Evolutionary conservation across 2,888 invertebrate genomes (phyloP), one percentile per base, ranked within the genome.

Genomic region (Ormyrus thymus): DNA sequence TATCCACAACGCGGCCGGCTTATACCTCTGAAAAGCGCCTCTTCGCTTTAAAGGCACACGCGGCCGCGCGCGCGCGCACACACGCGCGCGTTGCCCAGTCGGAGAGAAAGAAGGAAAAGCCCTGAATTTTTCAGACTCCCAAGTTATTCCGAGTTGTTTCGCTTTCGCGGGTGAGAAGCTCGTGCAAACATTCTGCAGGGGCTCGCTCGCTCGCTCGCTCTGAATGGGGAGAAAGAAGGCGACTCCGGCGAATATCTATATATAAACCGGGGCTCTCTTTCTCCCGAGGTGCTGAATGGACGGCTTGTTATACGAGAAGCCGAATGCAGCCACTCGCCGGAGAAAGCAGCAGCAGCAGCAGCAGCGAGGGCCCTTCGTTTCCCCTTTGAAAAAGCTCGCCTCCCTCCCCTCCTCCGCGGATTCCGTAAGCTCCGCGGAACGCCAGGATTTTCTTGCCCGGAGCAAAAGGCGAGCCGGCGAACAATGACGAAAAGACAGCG

Each of bases 41-140:
- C 56, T 69, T 56, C 0, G 58, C 56, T 69, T 69, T 69, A 48
- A 69, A 55, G 69, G 15, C 65, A 10, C 29, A 29, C 29, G 1
- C 29, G 29, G n/a, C n/a, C 29, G 29, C 29, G 29, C 29, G 29
- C 29, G 29, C 29, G 1, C 29, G 3, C 29, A 29, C 29, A 29
- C 29, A 0, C 29, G 4, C 29, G 4, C 29, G 4, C 29, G 4
- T 29, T 29, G 29, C 29, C 29, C 29, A 29, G 29, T 29, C 29
- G 29, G 29, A 29, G 29, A 29, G 29, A 29, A 29, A 62, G 68
- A 81, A 82, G 81, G 81, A 83, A 29, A 81, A 82, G 82, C 81
- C 29, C 80, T 85, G 83, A 83, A 85, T 85, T 85, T 85, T 85
- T 85, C 84, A 85, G 82, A 81, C 82, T 76, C 65, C 77, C 80